Evolutionary conservation across 92 coral and sea anemone species (phyloP), one percentile per base, ranked within the genome.

Genomic region (Siderastrea radians): DNA sequence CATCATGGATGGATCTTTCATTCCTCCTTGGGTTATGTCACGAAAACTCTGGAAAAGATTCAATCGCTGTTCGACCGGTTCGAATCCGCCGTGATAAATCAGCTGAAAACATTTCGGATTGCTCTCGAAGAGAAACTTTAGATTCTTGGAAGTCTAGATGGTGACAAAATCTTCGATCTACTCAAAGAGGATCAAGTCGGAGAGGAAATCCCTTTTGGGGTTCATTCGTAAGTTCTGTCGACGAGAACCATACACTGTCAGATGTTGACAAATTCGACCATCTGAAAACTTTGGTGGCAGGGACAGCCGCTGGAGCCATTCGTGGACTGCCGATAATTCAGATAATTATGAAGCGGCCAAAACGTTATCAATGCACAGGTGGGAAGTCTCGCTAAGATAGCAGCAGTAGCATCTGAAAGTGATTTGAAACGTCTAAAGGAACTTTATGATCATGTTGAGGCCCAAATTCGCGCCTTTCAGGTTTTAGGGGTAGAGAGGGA

Each of bases 351-450:
- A 26, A 26, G 38, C 38, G 38, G 38, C 58, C 86, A 77, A 51
- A 45, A 66, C 13, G 50, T 86, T 51, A 86, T 86, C 10, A 86
- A 76, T 44, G 85, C 85, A 43, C 90, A 86, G 12, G 50, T 76
- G 85, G 72, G 79, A 55, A 60, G 78, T 46, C 79, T 86, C 11
- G 85, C 68, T 15, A 78, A 86, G 55, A 16, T 78, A 50, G 26
- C 79, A 57, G 69, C 90, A 26, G 85, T 64, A 69, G 44, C 78
- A 52, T 46, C 46, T 57, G 85, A 86, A 65, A 72, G 48, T 63
- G 83, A 86, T 64, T 15, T 78, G 26, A 78, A 79, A 77, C 67
- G 85, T 49, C 71, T 78, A 4, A 66, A 85, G 72, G 15, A 38
- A 11, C 84, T 63, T 51, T 85, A 38, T 16, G 89, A 85, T 74